Conservation (phyloP, 2,888 invertebrate species). For the Sepiola atlantica region DNA sequence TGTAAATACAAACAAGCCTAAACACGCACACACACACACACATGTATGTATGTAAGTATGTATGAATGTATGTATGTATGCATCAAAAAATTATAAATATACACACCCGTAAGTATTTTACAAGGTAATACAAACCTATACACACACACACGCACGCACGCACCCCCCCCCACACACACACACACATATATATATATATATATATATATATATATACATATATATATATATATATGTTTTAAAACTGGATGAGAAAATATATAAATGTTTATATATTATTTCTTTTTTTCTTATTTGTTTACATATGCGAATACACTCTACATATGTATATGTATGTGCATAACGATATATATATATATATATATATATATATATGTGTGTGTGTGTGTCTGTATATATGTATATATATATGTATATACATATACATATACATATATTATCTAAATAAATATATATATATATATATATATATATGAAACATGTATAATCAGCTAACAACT, state of each 20-base stretch:
- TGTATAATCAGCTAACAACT: no score
- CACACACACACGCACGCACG: no score
- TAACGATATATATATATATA: not conserved
- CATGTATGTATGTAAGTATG: not conserved
- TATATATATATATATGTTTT: no score
- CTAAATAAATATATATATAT: not conserved
- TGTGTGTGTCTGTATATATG: not conserved
- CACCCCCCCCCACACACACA: not conserved
- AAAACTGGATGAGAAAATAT: no score
- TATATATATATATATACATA: not conserved
- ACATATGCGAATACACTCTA: no score
- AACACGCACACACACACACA: not conserved
- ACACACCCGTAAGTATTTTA: no score
- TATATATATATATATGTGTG: not conserved
- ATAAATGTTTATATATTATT: no score
- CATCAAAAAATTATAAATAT: no score
- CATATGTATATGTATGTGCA: no score
- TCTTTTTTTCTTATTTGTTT: no score
- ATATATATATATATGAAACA: not conserved
- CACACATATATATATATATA: not conserved
- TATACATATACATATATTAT: not conserved
- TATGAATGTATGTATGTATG: no score
- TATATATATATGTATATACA: conserved; percentile 32
- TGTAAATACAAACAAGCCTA: not conserved
- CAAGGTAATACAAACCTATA: no score